A percentile compares a stretch with the other conserved stretches of the same genome.
phyloP scores from a whole-genome alignment of 2,797 vertebrate genomes.

The Melanotaenia trifasciata region DNA sequence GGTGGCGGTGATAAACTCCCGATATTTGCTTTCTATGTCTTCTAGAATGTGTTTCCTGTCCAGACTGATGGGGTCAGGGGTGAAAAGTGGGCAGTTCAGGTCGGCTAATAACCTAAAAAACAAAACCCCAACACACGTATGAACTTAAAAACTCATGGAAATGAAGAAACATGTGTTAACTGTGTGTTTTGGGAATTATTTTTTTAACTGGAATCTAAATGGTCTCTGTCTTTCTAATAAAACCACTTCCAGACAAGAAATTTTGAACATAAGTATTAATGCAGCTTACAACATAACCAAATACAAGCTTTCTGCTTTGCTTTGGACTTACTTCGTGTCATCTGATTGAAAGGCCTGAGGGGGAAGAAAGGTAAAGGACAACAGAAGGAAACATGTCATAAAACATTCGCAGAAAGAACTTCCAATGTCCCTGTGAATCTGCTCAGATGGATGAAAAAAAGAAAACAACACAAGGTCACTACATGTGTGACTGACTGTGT shows the following conservation, averaged over 20 bases:
- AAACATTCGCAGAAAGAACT: conserved; percentile 2
- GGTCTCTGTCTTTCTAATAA: background rate
- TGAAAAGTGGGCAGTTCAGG: conserved; percentile 72
- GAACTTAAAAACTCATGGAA: background rate
- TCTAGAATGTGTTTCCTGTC: conserved; percentile 79
- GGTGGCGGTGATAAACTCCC: conserved; percentile 78
- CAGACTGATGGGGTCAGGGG: conserved; percentile 65
- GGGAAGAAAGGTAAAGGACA: conserved; percentile 43
- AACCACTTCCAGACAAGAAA: background rate
- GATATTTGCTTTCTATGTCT: conserved; percentile 78
- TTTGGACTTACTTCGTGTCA: conserved; percentile 79
- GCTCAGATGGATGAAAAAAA: background rate
- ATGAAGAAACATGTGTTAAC: background rate
- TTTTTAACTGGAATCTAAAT: background rate
- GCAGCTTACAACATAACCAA: background rate
- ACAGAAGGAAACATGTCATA: conserved; percentile 15
- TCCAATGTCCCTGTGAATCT: conserved; percentile 7
- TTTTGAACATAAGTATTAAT: conserved; percentile 3
- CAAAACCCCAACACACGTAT: background rate
- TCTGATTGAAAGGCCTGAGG: conserved; percentile 81
- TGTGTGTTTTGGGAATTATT: background rate
- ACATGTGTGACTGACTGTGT: background rate
- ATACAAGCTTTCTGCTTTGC: background rate
- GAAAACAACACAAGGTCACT: background rate
- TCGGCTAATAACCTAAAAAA: conserved; percentile 70